Evolutionary conservation across 2,113 vertebrate species (phyloP), one percentile per base, ranked within the genome.

Genomic region (Pygoscelis antarcticus): DNA sequence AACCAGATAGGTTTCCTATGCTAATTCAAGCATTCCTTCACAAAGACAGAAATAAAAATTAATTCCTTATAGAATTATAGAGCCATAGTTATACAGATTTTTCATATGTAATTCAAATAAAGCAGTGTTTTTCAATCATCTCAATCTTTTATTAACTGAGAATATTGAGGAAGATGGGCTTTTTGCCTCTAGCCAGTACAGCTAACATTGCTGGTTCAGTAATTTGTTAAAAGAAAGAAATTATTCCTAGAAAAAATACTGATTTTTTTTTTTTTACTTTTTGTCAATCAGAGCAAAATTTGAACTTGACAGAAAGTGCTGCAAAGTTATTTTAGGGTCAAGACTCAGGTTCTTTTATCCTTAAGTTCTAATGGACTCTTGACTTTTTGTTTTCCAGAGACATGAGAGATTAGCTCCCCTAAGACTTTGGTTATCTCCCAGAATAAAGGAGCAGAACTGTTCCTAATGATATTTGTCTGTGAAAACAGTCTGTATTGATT

Each of bases 121-220:
- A 74, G 7, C 3, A 40, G 6, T 36, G 9, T 2, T 72, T 83
- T 92, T 49, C 16, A 61, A 30, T 55, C 29, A 55, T 44, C 32
- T 47, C 20, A n/a, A 1, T 90, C 3, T 68, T 89, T 71, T 86
- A 13, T 74, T 66, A 69, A 57, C 8, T 26, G 10, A 71, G 6
- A 1, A 0, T 25, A 79, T 10, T 46, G 12, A 29, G 62, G 20
- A 69, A 62, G 16, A 25, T 42, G 20, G 26, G 6, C 0, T 40
- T 95, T 94, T 58, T 52, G 12, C 16, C 19, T 61, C 68, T 70
- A 79, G 7, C 6, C 16, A 42, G 7, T 52, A 23, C 60, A 69
- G 32, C 14, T 68, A 60, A 30, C 5, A 29, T 36, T 71, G 7
- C 15, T 47, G 20, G 7, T 78, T 42, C 42, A 54, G 5, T 38